Evolutionary conservation across 1,140 invertebrate species (phyloP), one percentile per base, ranked within the genome.

Genomic region (Luehdorfia chinensis): DNA sequence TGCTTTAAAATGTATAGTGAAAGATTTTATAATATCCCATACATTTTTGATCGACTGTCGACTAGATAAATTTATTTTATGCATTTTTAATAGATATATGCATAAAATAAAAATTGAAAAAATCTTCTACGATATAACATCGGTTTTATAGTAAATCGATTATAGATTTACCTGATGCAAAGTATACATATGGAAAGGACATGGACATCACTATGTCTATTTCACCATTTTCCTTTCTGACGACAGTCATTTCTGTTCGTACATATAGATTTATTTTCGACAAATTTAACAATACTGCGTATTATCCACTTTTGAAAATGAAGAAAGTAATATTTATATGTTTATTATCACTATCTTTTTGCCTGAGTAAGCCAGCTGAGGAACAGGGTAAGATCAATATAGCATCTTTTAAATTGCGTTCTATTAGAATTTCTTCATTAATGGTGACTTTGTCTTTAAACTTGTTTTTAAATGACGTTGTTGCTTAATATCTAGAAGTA

Each of bases 261-360:
- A 31, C 30, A 19, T 41, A 39, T 37, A 23, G 13, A 19, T 39
- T 21, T 13, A 9, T 33, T 47, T 47, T 41, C 30, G 9, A 47
- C n/a, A 28, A 27, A 27, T 41, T 47, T 41, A 9, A 46, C 39
- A 36, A 21, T 23, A 33, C 23, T 33, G 28, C 41, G n/a, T 32
- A 41, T 39, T 27, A n/a, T 11, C 4, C n/a, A 51, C 9, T 39
- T 4, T 25, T 8, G 56, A 79, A 71, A 14, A 80, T 80, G 74
- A 80, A 71, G 60, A 69, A 65, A 69, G 57, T 76, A 47, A 67
- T 73, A 67, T 73, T 81, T 64, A 50, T 81, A 51, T 72, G 70
- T 59, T 65, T 78, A 43, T 61, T 78, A 34, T 75, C 76, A 9
- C 51, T 77, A 5, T 72, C 72, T 7, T 48, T 68, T 41, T 68